Evolutionary conservation across 53 echinoderm and acorn worm genomes (phyloP).

Genomic region (Patiria pectinifera): DNA sequence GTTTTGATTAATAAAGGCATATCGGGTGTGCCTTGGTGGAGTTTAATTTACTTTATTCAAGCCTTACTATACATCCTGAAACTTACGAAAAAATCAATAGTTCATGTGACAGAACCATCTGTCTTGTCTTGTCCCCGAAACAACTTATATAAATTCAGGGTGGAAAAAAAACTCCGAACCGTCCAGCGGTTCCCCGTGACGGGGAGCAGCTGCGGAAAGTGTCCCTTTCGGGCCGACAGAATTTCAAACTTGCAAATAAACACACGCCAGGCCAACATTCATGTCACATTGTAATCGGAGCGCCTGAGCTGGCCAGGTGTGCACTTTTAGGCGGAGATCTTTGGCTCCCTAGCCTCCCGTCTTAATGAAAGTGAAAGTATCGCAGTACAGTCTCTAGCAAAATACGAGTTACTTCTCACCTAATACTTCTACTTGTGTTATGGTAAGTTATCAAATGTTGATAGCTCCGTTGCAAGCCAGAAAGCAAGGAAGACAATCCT

Average conservation of each 20-base stretch:
- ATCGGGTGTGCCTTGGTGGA: not conserved
- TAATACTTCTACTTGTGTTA: too few species aligned
- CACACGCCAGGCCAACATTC: not conserved
- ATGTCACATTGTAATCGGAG: slow-evolving; percentile 23
- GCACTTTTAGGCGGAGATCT: not conserved
- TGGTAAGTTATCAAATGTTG: too few species aligned
- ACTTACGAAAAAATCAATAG: slow-evolving; percentile 2
- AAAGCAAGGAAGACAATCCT: too few species aligned
- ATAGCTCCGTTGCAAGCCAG: too few species aligned
- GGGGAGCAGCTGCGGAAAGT: slow-evolving; percentile 27
- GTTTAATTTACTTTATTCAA: slow-evolving; percentile 14
- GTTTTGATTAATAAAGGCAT: not conserved
- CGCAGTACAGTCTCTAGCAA: too few species aligned
- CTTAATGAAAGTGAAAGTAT: too few species aligned
- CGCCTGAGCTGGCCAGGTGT: slow-evolving; percentile 15
- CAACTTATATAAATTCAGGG: not conserved
- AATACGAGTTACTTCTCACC: too few species aligned
- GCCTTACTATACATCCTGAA: not conserved
- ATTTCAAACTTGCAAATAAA: slow-evolving; percentile 49
- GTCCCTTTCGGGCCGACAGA: slow-evolving; percentile 1
- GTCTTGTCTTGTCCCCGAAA: not conserved
- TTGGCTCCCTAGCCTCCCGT: not conserved
- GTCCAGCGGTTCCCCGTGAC: slow-evolving; percentile 18
- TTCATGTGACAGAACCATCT: not conserved
- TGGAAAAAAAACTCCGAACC: not conserved